Base-by-base conservation (phyloP, 2,888 invertebrate genomes). In the Melikaiella ostensackeni region DNA sequence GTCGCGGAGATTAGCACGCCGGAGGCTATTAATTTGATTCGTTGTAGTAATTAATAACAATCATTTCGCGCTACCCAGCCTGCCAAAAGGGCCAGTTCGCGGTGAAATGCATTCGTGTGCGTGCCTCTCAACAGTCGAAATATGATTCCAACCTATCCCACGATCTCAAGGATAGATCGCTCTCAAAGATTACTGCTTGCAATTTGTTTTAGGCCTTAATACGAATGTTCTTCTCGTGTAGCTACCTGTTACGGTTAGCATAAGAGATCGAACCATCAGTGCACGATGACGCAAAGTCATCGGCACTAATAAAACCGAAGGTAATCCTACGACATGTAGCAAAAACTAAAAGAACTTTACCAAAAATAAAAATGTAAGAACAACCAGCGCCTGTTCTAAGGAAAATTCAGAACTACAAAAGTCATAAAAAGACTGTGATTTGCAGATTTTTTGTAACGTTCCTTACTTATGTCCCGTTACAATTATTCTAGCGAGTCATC, bases 161-260 rank as follows among this genome's bases (percentile, higher is more conserved):
- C 80, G 83, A 82, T 82, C 84, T 81, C 84, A 83, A 85, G 84
- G 83, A 83, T 85, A 88, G 88, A 88, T 88, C 85, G 86, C 83
- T 83, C 86, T 80, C 61, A 81, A 77, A 86, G 88, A 88, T 88
- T 85, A 83, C 79, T 82, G 77, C 77, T 79, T 80, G 84, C 85
- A 88, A 88, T 88, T 88, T 88, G 87, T 87, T 87, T 86, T 82
- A 79, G 79, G 84, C 82, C 85, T 85, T 88, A 87, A 88, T 88
- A 87, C 82, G 85, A 86, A 83, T 86, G 84, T 84, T 88, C 86
- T 83, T 83, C 81, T 78, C 75, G 61, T 73, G 63, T 81, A 74
- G 85, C 86, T 86, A 86, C 86, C 82, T 85, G 86, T 83, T 79
- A 75, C 78, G 76, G 79, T 80, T 80, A 77, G 66, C 74, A 55